Base-by-base conservation (phyloP, 1,140 invertebrate genomes). In the Drosophila persimilis region DNA sequence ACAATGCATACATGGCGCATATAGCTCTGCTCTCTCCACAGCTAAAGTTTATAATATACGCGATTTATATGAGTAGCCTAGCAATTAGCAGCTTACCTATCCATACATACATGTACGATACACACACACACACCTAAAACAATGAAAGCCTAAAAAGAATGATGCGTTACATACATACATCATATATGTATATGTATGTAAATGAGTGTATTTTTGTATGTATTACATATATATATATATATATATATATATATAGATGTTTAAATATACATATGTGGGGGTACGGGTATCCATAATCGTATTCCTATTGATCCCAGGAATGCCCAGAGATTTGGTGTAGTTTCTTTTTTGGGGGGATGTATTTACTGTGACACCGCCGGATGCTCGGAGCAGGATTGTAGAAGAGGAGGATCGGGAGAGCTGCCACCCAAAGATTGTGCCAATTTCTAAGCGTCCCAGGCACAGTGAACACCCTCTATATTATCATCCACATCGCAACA, bases 141-240 rank as follows among this genome's bases (percentile, higher is more conserved):
- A 17, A 31, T 31, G 31, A 31, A 31, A 31, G 31, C 31, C 31
- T 31, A 31, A 41, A 39, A 53, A 15, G 22, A 53, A 22, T 54
- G 41, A 66, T 66, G 45, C 35, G 43, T 58, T 52, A 52, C 29
- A 31, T 31, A 26, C 24, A 20, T 20, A 20, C 20, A 26, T 26
- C 20, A 26, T 26, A 26, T 5, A 24, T 7, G 13, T 31, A 24
- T 54, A 65, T 63, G 50, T 65, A 50, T 69, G 31, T 48, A 41
- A 15, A 51, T 67, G 62, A 59, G 60, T 73, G 59, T 73, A 61
- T 70, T 64, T 75, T 73, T 78, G 50, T 83, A 64, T 77, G 50
- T 78, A 46, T 69, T 55, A 52, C 45, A 54, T 52, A 57, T 57
- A 22, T 31, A 46, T 22, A 47, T 55, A 35, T 20, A 29, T 20